phyloP scores from a whole-genome alignment of 2,113 vertebrate genomes.

The Oreotragus oreotragus region DNA sequence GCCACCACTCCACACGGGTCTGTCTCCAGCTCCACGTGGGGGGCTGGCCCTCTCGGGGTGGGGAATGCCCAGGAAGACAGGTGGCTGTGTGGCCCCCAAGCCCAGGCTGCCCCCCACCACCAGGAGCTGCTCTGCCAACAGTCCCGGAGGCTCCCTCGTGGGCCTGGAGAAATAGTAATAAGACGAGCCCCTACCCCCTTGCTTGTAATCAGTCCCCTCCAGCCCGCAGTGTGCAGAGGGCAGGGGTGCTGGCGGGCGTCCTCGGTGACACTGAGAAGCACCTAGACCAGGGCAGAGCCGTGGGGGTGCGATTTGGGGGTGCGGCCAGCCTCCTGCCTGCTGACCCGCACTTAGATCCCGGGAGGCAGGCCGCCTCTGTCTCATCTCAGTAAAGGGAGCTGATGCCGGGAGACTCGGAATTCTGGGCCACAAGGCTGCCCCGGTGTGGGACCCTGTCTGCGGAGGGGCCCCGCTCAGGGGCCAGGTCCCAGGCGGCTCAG shows the following conservation, averaged over 20 bases:
- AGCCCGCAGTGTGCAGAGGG: not conserved
- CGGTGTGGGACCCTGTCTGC: not conserved
- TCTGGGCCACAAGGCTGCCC: not conserved
- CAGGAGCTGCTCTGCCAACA: no score
- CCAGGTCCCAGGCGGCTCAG: not conserved
- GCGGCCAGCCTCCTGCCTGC: not conserved
- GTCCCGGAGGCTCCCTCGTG: accelerated
- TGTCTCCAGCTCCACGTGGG: not conserved
- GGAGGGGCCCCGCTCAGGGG: not conserved
- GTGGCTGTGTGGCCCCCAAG: no score
- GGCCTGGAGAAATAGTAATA: no score
- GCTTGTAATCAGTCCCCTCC: not conserved
- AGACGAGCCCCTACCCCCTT: not conserved
- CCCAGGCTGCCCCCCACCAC: not conserved
- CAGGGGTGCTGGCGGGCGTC: not conserved
- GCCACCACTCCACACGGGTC: not conserved
- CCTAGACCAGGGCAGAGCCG: not conserved
- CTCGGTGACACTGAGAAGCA: not conserved
- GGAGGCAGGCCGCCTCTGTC: not conserved
- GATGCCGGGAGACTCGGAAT: not conserved
- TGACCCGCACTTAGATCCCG: accelerated
- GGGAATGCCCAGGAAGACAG: not conserved
- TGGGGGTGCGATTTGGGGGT: accelerated
- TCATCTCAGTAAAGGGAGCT: not conserved
- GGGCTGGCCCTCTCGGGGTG: not conserved